These are phyloP conservation scores for Phasianus colchicus DNA, from an alignment of 2,113 vertebrate genomes.

Conservation along the genomic window DNA sequence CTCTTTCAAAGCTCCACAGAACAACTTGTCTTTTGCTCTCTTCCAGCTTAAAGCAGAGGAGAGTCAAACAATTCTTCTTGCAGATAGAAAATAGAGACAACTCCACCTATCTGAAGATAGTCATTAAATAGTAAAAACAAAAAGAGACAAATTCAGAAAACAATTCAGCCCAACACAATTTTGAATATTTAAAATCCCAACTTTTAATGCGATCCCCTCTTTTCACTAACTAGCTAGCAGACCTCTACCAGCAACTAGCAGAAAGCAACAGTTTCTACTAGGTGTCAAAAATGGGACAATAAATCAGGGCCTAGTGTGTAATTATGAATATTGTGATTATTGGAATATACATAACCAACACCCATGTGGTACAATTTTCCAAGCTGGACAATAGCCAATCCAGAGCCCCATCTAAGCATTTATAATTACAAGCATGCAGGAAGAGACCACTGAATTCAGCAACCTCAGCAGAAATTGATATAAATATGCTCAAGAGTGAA, in stretches of 20 bases:
- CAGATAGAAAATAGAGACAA: neutral
- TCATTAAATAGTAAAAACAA: neutral
- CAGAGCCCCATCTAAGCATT: neutral
- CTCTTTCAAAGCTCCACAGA: neutral
- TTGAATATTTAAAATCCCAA: neutral
- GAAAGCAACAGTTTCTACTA: neutral
- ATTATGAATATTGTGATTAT: neutral
- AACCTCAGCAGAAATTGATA: neutral
- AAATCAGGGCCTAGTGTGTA: neutral
- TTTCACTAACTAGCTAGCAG: neutral
- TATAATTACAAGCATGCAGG: neutral
- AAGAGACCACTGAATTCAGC: neutral
- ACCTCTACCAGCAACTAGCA: too few relatives aligned
- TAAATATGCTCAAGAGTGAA: neutral
- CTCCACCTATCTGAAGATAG: neutral
- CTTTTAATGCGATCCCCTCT: neutral
- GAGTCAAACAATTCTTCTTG: neutral
- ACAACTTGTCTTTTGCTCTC: neutral
- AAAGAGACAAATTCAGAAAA: neutral
- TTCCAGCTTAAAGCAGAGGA: neutral
- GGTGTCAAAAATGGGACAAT: neutral
- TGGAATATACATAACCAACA: neutral
- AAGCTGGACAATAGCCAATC: neutral
- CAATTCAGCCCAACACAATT: neutral
- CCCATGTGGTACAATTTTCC: neutral